phyloP scores from a whole-genome alignment of 1,140 invertebrate genomes.

The Amphibalanus amphitrite region DNA sequence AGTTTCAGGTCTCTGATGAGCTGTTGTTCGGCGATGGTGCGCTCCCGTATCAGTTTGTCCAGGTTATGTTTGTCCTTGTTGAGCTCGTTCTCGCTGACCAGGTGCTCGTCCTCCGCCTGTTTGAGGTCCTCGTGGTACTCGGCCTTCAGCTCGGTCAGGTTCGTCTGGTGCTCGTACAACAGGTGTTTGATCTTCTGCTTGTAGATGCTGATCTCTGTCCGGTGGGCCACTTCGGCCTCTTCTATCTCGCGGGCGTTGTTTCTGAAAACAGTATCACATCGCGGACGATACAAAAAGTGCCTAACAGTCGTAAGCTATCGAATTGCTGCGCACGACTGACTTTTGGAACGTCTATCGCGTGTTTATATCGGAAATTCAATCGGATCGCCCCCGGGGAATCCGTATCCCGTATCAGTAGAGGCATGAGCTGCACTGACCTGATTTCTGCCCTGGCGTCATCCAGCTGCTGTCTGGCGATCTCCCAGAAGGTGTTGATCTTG shows the following conservation, averaged over 20 bases:
- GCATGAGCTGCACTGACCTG: too few species aligned
- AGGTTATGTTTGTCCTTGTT: constrained; percentile 43
- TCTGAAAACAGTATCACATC: neutral
- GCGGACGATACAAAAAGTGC: too few species aligned
- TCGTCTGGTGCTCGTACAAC: constrained; percentile 74
- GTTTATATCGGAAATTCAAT: neutral
- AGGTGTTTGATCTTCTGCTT: constrained; percentile 86
- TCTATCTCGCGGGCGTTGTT: constrained; percentile 68
- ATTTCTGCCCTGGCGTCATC: constrained; percentile 55
- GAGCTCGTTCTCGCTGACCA: constrained; percentile 49
- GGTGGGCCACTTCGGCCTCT: constrained; percentile 64
- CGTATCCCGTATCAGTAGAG: too few species aligned
- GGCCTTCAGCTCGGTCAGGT: constrained; percentile 49
- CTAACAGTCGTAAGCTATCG: too few species aligned
- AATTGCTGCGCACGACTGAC: neutral
- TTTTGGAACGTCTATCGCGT: neutral
- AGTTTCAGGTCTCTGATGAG: neutral
- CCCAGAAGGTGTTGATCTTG: constrained; percentile 86
- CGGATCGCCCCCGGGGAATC: neutral
- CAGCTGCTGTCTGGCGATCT: constrained; percentile 65
- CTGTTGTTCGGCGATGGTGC: neutral
- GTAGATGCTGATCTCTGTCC: constrained; percentile 68
- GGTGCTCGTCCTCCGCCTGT: constrained; percentile 52
- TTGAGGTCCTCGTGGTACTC: constrained; percentile 48
- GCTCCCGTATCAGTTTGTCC: neutral